A percentile compares a stretch with the other conserved stretches of the same genome.
Conservation (phyloP, 1,140 invertebrate species). For the Drosophila mayri region DNA sequence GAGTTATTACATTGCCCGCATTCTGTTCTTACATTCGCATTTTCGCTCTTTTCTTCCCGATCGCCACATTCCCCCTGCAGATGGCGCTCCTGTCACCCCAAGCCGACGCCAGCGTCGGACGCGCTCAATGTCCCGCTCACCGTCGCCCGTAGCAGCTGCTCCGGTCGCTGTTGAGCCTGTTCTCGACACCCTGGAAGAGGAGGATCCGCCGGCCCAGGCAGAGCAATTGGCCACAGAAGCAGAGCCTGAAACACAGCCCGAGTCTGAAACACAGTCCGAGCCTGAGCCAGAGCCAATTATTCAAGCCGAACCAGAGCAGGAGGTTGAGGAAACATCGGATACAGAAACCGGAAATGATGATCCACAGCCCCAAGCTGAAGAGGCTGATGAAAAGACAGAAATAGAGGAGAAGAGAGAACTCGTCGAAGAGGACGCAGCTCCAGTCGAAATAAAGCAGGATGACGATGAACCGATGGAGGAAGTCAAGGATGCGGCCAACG, state of each 20-base stretch:
- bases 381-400: slow-evolving; percentile 12
- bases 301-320: slow-evolving; percentile 4
- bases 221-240: slow-evolving; percentile 6
- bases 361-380: slow-evolving; percentile 4
- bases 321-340: slow-evolving; percentile 23
- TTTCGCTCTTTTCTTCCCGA: slow-evolving; percentile 1
- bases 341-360: slow-evolving; percentile 19
- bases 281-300: slow-evolving; percentile 25
- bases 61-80: slow-evolving; percentile 25
- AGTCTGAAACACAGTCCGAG: slow-evolving; percentile 12
- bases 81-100: slow-evolving; percentile 74
- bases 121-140: slow-evolving; percentile 81
- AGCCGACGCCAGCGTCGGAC: slow-evolving; percentile 76
- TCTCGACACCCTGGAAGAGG: slow-evolving; percentile 65
- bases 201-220: slow-evolving; percentile 47
- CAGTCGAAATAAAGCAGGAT: slow-evolving; percentile 15
- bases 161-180: slow-evolving; percentile 66
- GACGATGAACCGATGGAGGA: slow-evolving; percentile 54
- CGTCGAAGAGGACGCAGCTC: background rate
- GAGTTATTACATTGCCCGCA: slow-evolving; percentile 24
- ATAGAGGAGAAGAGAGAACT: slow-evolving; percentile 21
- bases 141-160: slow-evolving; percentile 71
- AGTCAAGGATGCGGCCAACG: slow-evolving; percentile 1
- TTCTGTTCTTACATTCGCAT: background rate
- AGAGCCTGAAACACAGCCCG: slow-evolving; percentile 16